Evolutionary conservation across 2,113 vertebrate genomes (phyloP), one percentile per base, ranked within the genome.

Genomic region (Bolborhynchus lineola): DNA sequence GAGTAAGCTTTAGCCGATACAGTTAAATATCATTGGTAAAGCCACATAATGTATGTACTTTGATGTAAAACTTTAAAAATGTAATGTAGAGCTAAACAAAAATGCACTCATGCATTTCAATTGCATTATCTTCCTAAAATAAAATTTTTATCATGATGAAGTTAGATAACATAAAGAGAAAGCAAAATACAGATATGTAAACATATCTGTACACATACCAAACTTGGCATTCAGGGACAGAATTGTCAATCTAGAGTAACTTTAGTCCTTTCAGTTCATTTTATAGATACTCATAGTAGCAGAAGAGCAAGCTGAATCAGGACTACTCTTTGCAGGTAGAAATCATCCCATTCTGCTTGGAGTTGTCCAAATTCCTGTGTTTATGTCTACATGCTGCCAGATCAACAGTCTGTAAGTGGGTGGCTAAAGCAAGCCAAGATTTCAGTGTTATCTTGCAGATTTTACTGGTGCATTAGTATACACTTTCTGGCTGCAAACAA

Each of bases 341-440:
- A 81, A 91, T 60, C 60, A 82, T 37, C 53, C 47, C 26, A 52
- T 42, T 78, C 31, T 46, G 19, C 74, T 75, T 28, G 28, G n/a
- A 79, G 85, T 88, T 83, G 65, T 44, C 46, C 18, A 79, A 8
- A 76, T 65, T 59, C 81, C 47, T 68, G 59, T 9, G 29, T 76
- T 29, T 78, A 14, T 10, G 39, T 28, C 28, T 67, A 46, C 33
- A 70, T 4, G 31, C 46, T 69, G 60, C 59, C 62, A 93, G 63
- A 76, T 57, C 52, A 62, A 65, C 63, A 88, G n/a, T 49, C 91
- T 91, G 86, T 69, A 89, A 97, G 96, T 95, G 52, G 71, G 79
- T 84, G 92, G 86, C 15, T 72, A 23, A 49, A 78, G 63, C 21
- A 75, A 95, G 84, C 82, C 63, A 90, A 75, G 46, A 55, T 63